A percentile compares a stretch with the other conserved stretches of the same genome.
Evolutionary conservation across 1,140 invertebrate genomes (phyloP).

Genomic region (Halesus radiatus): DNA sequence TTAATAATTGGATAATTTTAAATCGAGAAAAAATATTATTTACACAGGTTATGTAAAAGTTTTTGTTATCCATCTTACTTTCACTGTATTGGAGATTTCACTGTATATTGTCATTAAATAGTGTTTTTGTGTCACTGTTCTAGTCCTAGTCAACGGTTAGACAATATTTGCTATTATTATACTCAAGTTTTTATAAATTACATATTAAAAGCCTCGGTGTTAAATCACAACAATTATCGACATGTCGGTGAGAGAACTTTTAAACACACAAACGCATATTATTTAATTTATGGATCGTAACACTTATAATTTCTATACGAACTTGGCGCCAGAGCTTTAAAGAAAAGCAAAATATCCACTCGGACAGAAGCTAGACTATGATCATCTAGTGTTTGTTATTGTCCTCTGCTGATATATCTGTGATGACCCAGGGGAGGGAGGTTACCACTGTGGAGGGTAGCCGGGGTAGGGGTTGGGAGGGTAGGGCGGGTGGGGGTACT

Average conservation of each 20-base stretch:
- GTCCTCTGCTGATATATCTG: constrained; percentile 59
- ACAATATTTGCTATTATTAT: background rate
- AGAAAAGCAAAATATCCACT: background rate
- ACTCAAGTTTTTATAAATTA: background rate
- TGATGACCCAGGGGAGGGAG: constrained; percentile 50
- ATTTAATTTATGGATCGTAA: background rate
- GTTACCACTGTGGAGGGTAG: constrained; percentile 66
- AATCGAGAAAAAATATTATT: background rate
- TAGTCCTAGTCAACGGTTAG: no score
- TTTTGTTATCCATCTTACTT: background rate
- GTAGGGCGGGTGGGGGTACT: constrained; percentile 61
- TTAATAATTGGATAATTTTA: constrained; percentile 14
- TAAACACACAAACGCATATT: constrained; percentile 10
- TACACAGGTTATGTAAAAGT: background rate
- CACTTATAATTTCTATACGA: background rate
- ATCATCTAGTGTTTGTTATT: background rate
- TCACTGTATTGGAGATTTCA: constrained; percentile 7
- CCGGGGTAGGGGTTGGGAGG: constrained; percentile 67
- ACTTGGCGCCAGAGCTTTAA: background rate
- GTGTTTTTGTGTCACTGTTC: background rate
- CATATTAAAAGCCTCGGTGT: background rate
- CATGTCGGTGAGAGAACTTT: constrained; percentile 10
- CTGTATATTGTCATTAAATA: background rate
- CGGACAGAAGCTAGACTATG: background rate
- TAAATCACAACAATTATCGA: background rate